Conservation (phyloP, 2,113 vertebrate species). For the Barnardius zonarius region DNA sequence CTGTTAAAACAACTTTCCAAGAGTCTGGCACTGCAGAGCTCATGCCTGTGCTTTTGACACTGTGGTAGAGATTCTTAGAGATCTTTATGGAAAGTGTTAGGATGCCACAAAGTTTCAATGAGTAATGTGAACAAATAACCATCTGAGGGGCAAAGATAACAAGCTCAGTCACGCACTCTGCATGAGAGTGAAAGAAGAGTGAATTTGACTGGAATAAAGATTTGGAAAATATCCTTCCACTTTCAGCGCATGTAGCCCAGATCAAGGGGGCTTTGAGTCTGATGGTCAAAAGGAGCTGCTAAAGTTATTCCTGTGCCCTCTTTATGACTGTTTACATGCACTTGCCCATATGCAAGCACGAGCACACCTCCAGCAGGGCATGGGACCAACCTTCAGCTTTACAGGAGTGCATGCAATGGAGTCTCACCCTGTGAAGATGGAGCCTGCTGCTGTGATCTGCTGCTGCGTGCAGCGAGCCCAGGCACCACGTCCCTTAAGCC, state of each 20-base stretch:
- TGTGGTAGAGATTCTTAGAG: conserved; percentile 25
- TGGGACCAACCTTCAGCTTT: not conserved
- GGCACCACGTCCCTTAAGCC: not conserved
- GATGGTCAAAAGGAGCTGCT: not conserved
- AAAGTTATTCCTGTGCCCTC: not conserved
- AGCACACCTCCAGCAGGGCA: not conserved
- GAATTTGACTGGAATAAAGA: not conserved
- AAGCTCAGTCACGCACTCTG: not conserved
- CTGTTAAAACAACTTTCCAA: conserved; percentile 33
- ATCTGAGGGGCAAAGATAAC: not conserved
- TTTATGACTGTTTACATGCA: not conserved
- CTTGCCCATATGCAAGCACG: not conserved
- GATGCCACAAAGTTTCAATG: conserved; percentile 1
- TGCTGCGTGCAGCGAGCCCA: not conserved
- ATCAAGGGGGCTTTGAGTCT: not conserved
- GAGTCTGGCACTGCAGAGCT: not conserved
- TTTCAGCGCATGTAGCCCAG: not conserved
- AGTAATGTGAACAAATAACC: conserved; percentile 7
- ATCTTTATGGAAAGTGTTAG: not conserved
- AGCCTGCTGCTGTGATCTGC: not conserved
- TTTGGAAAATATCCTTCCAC: not conserved
- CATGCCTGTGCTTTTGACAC: conserved; percentile 1
- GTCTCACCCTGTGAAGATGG: not conserved
- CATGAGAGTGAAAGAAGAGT: not conserved
- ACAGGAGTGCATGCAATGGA: not conserved